These are phyloP conservation scores for Gavialis gangeticus DNA, from an alignment of 2,113 vertebrate genomes.

Conservation along the genomic window DNA sequence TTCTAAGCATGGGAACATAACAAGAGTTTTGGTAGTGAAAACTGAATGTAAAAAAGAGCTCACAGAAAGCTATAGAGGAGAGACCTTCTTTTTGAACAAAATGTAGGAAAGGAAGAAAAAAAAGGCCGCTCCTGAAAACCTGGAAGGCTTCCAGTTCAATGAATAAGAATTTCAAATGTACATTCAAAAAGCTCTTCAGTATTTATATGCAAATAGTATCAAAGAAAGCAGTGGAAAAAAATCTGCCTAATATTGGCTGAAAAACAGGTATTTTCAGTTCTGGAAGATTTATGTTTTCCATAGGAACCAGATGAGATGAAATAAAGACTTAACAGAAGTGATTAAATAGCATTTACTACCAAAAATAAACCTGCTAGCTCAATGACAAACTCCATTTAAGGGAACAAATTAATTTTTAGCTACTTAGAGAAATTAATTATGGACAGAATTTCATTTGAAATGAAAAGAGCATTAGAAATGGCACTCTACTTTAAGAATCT, in stretches of 20 bases:
- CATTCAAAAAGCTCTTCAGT: conserved; percentile 38
- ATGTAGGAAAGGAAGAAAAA: neutral
- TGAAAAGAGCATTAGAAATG: neutral
- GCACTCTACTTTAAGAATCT: neutral
- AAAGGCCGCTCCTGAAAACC: neutral
- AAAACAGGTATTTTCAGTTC: conserved; percentile 48
- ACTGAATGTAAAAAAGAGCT: neutral
- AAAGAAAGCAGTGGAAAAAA: conserved; percentile 42
- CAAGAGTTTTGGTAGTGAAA: neutral
- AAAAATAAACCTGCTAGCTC: conserved; percentile 53
- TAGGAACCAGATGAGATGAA: conserved; percentile 59
- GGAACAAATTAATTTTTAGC: conserved; percentile 36
- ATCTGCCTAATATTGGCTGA: conserved; percentile 26
- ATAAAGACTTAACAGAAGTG: conserved; percentile 54
- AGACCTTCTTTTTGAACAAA: neutral
- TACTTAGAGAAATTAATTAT: neutral
- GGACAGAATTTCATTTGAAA: neutral
- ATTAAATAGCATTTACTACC: conserved; percentile 61
- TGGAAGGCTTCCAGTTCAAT: conserved; percentile 45
- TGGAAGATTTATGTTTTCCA: conserved; percentile 54
- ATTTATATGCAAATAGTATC: conserved; percentile 45
- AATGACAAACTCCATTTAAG: conserved; percentile 23
- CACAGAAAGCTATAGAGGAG: neutral
- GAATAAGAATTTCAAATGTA: conserved; percentile 41
- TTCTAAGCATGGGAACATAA: neutral